Percentiles rank a stretch among this genome's conserved stretches.
Conservation (phyloP, 2,888 invertebrate genomes). For the Eurytoma adleriae region DNA sequence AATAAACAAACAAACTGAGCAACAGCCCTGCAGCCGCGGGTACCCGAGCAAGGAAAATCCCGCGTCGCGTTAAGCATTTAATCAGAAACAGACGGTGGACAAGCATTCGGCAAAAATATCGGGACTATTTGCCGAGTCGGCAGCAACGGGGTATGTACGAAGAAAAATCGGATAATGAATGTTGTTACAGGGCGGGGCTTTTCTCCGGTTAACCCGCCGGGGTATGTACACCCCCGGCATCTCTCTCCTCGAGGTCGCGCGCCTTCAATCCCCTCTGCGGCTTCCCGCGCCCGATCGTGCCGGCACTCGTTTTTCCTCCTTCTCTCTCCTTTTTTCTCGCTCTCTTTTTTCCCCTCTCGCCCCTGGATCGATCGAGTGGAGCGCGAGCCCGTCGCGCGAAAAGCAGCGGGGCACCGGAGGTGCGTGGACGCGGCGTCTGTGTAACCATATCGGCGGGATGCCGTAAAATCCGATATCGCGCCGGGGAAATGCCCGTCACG, state of each 20-base stretch:
- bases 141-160: not conserved
- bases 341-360: not conserved
- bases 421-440: not conserved
- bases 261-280: too few relatives aligned
- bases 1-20: not conserved
- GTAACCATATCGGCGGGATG: not conserved
- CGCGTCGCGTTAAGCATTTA: conserved; percentile 27
- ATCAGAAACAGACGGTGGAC: conserved; percentile 20
- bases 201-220: not conserved
- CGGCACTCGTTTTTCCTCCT: too few relatives aligned
- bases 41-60: not conserved
- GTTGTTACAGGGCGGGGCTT: conserved; percentile 15
- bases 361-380: conserved; percentile 44
- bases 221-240: too few relatives aligned
- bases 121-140: conserved; percentile 27
- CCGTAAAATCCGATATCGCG: conserved; percentile 41
- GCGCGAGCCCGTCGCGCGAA: not conserved
- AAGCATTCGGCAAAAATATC: conserved; percentile 30
- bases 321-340: too few relatives aligned
- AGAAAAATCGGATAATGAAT: conserved; percentile 48
- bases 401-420: too few relatives aligned
- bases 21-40: not conserved
- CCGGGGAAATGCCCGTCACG: conserved; percentile 40
- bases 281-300: too few relatives aligned
- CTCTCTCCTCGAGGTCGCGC: too few relatives aligned